Conservation (phyloP, 2,888 invertebrate species). For the Alcis repandata region DNA sequence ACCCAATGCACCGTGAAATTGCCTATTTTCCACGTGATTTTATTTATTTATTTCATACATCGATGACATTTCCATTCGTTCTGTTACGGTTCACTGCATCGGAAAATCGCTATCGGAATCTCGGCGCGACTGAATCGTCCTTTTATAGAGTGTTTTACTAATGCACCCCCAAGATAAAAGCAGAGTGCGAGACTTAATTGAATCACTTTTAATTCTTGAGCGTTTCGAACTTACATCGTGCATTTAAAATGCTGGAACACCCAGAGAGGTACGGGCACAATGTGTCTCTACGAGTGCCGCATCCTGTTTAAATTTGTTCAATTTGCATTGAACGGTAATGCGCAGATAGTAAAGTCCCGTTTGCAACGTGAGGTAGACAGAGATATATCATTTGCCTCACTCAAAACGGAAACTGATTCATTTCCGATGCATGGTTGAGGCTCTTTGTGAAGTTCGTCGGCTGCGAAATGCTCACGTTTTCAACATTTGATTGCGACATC, state of each 20-base stretch:
- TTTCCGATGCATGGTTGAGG: slow-evolving; percentile 85
- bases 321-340: slow-evolving; percentile 62
- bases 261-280: slow-evolving; percentile 57
- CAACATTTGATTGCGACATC: slow-evolving; percentile 83
- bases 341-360: slow-evolving; percentile 61
- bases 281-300: slow-evolving; percentile 65
- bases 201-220: slow-evolving; percentile 64
- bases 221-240: slow-evolving; percentile 61
- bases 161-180: slow-evolving; percentile 44
- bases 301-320: slow-evolving; percentile 62
- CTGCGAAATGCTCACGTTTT: slow-evolving; percentile 83
- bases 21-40: slow-evolving; percentile 86
- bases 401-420: slow-evolving; percentile 85
- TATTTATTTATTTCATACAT: slow-evolving; percentile 85
- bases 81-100: slow-evolving; percentile 62
- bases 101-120: slow-evolving; percentile 61
- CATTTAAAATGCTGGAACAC: slow-evolving; percentile 66
- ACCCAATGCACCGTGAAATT: slow-evolving; percentile 85
- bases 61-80: slow-evolving; percentile 78
- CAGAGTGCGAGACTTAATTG: slow-evolving; percentile 48
- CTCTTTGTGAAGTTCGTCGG: slow-evolving; percentile 83
- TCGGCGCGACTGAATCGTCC: slow-evolving; percentile 48
- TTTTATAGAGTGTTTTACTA: slow-evolving; percentile 46
- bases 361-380: slow-evolving; percentile 62
- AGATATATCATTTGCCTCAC: slow-evolving; percentile 80